These are phyloP conservation scores for Galeopterus variegatus DNA, from an alignment of 2,113 vertebrate species.

Conservation along the genomic window DNA sequence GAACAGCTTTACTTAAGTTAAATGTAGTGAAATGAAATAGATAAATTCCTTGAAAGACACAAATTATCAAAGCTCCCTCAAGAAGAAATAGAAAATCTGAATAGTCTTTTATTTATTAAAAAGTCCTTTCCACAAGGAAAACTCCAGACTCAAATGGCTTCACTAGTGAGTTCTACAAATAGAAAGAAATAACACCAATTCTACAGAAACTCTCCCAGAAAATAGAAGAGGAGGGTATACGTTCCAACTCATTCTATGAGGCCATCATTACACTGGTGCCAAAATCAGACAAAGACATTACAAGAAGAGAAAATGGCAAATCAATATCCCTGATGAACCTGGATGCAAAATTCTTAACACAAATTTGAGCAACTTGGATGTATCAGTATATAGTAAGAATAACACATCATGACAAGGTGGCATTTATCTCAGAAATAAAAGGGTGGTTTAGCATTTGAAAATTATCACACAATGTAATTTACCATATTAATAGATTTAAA, in stretches of 20 bases:
- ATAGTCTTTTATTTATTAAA: neutral
- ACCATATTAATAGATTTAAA: neutral
- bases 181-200: constrained; percentile 3
- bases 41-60: neutral
- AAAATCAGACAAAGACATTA: neutral
- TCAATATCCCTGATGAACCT: neutral
- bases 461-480: neutral
- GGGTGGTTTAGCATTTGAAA: neutral
- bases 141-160: neutral
- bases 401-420: neutral
- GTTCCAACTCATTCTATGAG: neutral
- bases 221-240: neutral
- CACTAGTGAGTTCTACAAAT: neutral
- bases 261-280: no score
- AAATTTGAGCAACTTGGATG: neutral
- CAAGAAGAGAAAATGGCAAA: neutral
- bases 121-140: neutral
- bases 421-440: neutral
- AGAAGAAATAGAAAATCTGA: neutral
- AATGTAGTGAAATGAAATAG: neutral
- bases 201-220: neutral
- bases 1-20: neutral
- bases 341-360: neutral
- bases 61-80: neutral
- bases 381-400: neutral